Percentiles rank a stretch among this genome's conserved stretches.
Evolutionary conservation across 2,888 invertebrate genomes (phyloP).

Genomic region (Villa cingulata): DNA sequence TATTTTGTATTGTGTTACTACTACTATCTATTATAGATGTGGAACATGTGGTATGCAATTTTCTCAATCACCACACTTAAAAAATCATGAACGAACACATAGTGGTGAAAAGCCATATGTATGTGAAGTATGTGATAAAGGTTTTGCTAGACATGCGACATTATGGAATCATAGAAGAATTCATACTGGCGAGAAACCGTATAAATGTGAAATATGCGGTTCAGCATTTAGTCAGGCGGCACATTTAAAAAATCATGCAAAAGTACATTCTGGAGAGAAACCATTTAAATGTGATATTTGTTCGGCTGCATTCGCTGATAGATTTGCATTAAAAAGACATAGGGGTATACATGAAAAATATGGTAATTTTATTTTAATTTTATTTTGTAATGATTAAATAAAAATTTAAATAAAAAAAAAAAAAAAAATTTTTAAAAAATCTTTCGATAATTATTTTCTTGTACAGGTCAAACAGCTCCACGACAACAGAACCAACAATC

Average conservation of each 20-base stretch:
- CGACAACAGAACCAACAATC: constrained; percentile 33
- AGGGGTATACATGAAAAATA: constrained; percentile 81
- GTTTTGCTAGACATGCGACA: constrained; percentile 75
- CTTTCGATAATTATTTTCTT: not conserved
- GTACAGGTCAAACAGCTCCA: constrained; percentile 36
- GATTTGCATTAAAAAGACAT: constrained; percentile 75
- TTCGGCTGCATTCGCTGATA: constrained; percentile 73
- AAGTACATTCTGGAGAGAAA: constrained; percentile 69
- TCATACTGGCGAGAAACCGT: constrained; percentile 53
- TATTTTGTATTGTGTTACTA: too few relatives aligned
- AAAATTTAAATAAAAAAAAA: too few relatives aligned
- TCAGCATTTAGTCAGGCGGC: constrained; percentile 83
- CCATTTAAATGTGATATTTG: constrained; percentile 74
- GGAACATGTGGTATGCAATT: constrained; percentile 84
- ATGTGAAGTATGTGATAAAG: constrained; percentile 79
- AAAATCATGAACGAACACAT: constrained; percentile 79
- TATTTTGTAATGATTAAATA: not conserved
- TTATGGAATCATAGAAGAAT: constrained; percentile 80
- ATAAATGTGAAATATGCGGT: constrained; percentile 73
- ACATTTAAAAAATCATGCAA: constrained; percentile 77
- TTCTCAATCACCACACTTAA: constrained; percentile 76
- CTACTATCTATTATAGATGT: constrained; percentile 45
- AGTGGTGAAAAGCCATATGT: constrained; percentile 79
- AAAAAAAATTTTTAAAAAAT: not conserved
- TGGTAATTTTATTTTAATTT: constrained; percentile 39